These are phyloP conservation scores for Yponomeuta plumbellus DNA, from an alignment of 2,888 invertebrate species.

Conservation along the genomic window DNA sequence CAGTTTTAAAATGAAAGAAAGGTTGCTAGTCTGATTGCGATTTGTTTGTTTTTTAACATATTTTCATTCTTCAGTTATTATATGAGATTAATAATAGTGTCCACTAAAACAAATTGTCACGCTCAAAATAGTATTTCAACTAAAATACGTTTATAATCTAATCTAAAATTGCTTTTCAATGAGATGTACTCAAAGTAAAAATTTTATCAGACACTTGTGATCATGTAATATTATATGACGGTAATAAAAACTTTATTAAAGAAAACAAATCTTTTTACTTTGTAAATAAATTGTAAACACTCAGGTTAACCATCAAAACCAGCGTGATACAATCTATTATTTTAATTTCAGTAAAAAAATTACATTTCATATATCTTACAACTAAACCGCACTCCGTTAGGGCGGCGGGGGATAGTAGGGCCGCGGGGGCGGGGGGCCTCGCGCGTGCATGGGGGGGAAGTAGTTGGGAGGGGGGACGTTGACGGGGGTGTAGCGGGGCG, in stretches of 20 bases:
- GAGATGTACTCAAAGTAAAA: not conserved
- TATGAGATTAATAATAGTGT: not conserved
- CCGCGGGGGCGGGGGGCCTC: conserved; percentile 45
- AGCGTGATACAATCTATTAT: conserved; percentile 37
- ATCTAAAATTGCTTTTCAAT: not conserved
- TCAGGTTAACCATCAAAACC: conserved; percentile 21
- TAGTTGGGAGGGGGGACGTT: conserved; percentile 63
- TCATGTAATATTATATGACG: conserved; percentile 38
- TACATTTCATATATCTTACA: conserved; percentile 25
- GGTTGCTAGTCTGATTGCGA: not conserved
- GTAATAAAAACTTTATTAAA: conserved; percentile 28
- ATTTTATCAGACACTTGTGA: not conserved
- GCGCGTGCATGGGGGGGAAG: conserved; percentile 46
- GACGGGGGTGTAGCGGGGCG: conserved; percentile 52
- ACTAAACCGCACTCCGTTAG: conserved; percentile 34
- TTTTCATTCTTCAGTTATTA: not conserved
- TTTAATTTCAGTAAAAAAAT: conserved; percentile 63
- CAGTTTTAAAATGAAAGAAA: not conserved
- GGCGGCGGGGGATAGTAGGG: conserved; percentile 63
- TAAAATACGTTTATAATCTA: not conserved
- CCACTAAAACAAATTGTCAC: not conserved
- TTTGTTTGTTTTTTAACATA: no score
- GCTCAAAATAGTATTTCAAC: not conserved
- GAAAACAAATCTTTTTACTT: not conserved
- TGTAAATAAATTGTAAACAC: conserved; percentile 19